These are phyloP conservation scores for Platysteira castanea DNA, from an alignment of 2,113 vertebrate species.

Conservation along the genomic window DNA sequence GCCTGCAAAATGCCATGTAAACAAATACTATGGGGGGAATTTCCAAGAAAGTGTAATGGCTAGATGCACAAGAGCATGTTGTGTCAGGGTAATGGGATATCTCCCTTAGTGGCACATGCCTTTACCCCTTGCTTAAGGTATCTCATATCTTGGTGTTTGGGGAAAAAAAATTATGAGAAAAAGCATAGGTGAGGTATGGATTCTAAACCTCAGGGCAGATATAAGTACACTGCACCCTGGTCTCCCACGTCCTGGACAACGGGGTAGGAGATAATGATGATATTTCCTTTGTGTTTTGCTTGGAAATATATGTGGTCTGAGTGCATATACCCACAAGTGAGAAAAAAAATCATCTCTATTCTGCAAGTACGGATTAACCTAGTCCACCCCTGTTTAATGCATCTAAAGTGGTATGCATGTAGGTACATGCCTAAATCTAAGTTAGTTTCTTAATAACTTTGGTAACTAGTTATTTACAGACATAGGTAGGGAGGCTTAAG, in stretches of 20 bases:
- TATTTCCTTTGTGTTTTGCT: neutral
- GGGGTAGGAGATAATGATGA: neutral
- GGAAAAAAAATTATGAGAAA: neutral
- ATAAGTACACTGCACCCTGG: neutral
- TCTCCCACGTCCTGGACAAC: neutral
- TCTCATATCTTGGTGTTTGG: neutral
- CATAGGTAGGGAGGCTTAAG: neutral
- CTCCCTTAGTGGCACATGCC: neutral
- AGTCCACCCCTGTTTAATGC: neutral
- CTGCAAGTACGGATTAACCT: neutral
- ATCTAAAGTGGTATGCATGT: neutral
- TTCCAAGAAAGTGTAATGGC: neutral
- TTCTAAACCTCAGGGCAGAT: neutral
- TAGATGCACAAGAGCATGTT: neutral
- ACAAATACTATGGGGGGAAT: neutral
- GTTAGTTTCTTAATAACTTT: neutral
- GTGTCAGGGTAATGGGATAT: neutral
- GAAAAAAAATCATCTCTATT: neutral
- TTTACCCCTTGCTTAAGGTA: neutral
- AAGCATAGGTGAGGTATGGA: neutral
- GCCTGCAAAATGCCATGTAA: constrained; percentile 42
- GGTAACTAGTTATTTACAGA: neutral
- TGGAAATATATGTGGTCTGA: neutral
- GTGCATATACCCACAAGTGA: neutral
- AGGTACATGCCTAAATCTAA: neutral